Base-by-base conservation (phyloP, 2,113 vertebrate species). In the Xenopus tropicalis region DNA sequence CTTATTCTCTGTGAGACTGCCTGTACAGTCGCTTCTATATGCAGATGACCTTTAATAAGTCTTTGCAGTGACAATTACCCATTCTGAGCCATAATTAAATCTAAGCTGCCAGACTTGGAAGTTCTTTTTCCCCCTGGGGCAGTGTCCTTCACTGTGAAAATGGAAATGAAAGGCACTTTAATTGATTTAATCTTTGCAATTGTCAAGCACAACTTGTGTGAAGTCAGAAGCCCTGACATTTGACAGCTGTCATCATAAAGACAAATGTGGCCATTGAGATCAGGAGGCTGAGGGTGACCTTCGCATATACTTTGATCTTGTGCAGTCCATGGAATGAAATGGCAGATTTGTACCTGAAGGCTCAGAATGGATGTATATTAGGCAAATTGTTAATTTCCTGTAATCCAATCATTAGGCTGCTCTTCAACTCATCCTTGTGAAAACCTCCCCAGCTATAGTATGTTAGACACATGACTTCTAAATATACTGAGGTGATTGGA, bases 91-190 rank as follows among this genome's bases (percentile, higher is more conserved):
- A 42, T 74, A 61, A 74, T 74, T 74, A 61, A 42, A 62, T 69
- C 25, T 29, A 54, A 74, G 48, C 57, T 62, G 66, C 57, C 58
- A 54, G 57, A 7, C 25, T 69, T 20, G 42, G 42, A 62, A 54
- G 65, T 69, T 74, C 43, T n/a, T 19, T 48, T 46, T 48, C 72
- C 65, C 72, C 62, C 19, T 22, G 61, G 13, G 64, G 72, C 72
- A 61, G 61, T 74, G 72, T 74, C 64, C 72, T 74, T 68, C 59
- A 24, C 72, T 61, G 72, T 62, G 72, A 52, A 74, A 74, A 74
- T 74, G 59, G 48, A 74, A 69, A 75, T 75, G 72, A 75, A 75
- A 68, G 72, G 65, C 66, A 69, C 65, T 65, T 75, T 75, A 75
- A 75, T 75, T 75, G 72, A 75, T 75, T 75, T 75, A 52, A 75